These are phyloP conservation scores for Nasonovia ribisnigri DNA, from an alignment of 2,888 invertebrate genomes.

Conservation along the genomic window DNA sequence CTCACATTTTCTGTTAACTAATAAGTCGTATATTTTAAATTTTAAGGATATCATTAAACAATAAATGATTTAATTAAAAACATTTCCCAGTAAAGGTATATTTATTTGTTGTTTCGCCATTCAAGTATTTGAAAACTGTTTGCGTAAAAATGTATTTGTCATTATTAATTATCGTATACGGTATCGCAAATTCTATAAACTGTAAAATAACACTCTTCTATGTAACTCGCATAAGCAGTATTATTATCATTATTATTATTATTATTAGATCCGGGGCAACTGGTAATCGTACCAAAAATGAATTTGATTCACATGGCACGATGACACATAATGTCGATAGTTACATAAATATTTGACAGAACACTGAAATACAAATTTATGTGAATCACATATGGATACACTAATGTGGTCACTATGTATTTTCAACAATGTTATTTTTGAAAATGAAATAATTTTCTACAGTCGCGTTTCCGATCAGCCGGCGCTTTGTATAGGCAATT, in stretches of 20 bases:
- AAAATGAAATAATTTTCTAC: not conserved
- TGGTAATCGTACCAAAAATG: not conserved
- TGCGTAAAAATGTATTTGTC: not conserved
- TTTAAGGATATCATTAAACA: not conserved
- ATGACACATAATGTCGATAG: not conserved
- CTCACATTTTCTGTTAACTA: not conserved
- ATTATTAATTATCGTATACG: not conserved
- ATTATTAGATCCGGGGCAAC: not conserved
- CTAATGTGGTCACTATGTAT: too few species aligned
- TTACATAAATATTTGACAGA: not conserved
- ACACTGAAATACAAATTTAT: not conserved
- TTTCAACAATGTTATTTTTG: not conserved
- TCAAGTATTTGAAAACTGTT: not conserved
- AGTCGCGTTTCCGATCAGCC: not conserved
- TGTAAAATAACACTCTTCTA: not conserved
- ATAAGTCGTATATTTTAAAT: not conserved
- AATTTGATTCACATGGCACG: not conserved
- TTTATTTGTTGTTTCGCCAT: not conserved
- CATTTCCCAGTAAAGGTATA: not conserved
- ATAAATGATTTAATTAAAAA: not conserved
- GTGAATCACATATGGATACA: not conserved
- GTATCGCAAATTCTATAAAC: not conserved
- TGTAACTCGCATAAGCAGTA: not conserved
- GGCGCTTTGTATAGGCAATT: conserved; percentile 41
- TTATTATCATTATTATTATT: not conserved